Evolutionary conservation across 2,888 invertebrate genomes (phyloP), one percentile per base, ranked within the genome.

Genomic region (Bellardia bayeri): DNA sequence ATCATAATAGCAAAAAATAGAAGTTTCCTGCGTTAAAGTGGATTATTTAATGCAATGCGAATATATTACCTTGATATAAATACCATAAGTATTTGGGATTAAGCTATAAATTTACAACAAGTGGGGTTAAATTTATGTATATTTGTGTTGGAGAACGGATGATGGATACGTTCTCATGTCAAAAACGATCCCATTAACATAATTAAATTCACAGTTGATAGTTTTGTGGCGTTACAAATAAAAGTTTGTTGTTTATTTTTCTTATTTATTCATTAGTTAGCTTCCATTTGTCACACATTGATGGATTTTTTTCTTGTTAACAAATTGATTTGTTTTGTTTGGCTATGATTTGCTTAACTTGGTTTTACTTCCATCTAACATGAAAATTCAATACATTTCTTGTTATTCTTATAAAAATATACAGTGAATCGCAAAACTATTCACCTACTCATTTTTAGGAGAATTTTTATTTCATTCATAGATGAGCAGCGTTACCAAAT

Each of bases 311-410:
- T 64, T 64, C 54, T 45, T 49, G 30, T 45, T 49, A 68, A 23
- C 16, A 33, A 64, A 61, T 58, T 74, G 42, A 61, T 75, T 82
- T 66, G 40, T 37, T 58, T 58, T 76, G 23, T 71, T 75, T 56
- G 33, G 42, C 56, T 63, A 51, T n/a, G 51, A 11, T 30, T 23
- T 58, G 4, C 30, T 23, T 23, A 23, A 23, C 23, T 23, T 58
- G 3, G 42, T 42, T 42, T 42, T 3, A 49, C 13, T 58, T 58
- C 11, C 33, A 30, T 58, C 33, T 6, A 37, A 37, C 37, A 16
- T 56, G 23, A 16, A 56, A 56, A 56, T 56, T 16, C 56, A 9
- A 8, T 4, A 8, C 6, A 16, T 56, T 23, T 56, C 5, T 37
- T 56, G 9, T 56, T 3, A 16, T 54, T n/a, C 16, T 54, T n/a